Conservation (phyloP, 2,888 invertebrate genomes). For the Synanthedon vespiformis region DNA sequence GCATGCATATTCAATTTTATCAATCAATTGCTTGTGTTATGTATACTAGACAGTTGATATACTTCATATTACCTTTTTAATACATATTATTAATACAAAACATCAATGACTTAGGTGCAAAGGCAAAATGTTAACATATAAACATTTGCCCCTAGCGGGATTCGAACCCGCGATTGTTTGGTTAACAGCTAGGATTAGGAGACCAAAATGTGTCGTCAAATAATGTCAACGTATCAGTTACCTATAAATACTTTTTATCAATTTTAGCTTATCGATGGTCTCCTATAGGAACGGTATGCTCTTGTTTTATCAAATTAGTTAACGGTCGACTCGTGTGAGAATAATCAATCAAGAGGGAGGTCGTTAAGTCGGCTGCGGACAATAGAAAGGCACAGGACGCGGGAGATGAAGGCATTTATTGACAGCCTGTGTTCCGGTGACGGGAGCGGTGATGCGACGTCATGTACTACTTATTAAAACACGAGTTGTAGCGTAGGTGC, state of each 20-base stretch:
- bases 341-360: constrained; percentile 7
- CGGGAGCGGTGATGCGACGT: constrained; percentile 10
- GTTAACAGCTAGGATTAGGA: too few species aligned
- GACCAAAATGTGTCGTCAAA: too few species aligned
- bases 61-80: too few species aligned
- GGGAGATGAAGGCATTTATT: constrained; percentile 10
- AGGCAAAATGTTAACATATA: too few species aligned
- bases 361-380: constrained; percentile 9
- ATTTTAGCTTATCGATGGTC: background rate
- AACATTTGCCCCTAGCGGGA: too few species aligned
- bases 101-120: too few species aligned
- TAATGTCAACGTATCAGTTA: too few species aligned
- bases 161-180: too few species aligned
- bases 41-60: too few species aligned
- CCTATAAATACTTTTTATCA: background rate
- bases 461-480: constrained; percentile 3
- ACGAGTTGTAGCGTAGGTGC: background rate
- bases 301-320: background rate
- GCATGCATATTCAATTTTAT: too few species aligned
- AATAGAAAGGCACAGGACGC: constrained; percentile 3
- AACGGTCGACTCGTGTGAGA: constrained; percentile 1
- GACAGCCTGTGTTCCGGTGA: constrained; percentile 22
- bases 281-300: background rate
- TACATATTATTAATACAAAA: too few species aligned
- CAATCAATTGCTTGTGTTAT: too few species aligned